Evolutionary conservation across 2,888 invertebrate genomes (phyloP).

Genomic region (Spisula subtruncata): DNA sequence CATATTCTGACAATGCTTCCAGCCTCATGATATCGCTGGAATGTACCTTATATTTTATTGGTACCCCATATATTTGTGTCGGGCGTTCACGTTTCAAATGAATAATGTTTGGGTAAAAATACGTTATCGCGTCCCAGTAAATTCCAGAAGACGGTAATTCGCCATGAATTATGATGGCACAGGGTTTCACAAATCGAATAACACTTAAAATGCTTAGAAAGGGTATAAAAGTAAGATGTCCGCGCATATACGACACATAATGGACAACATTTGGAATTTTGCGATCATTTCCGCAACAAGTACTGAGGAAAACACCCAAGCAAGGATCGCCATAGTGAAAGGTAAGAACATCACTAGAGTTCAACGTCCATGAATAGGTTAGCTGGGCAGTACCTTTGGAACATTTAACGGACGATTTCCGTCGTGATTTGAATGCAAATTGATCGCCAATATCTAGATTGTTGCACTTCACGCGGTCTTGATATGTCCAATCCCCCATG

Average conservation of each 20-base stretch:
- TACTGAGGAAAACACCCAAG: neutral
- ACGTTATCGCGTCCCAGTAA: constrained; percentile 13
- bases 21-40: constrained; percentile 33
- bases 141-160: neutral
- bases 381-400: neutral
- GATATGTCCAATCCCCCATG: neutral
- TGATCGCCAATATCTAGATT: neutral
- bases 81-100: constrained; percentile 14
- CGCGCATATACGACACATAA: constrained; percentile 28
- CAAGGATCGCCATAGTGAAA: neutral
- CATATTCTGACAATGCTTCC: constrained; percentile 28
- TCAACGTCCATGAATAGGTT: neutral
- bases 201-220: constrained; percentile 27
- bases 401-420: neutral
- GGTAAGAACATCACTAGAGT: neutral
- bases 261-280: constrained; percentile 31
- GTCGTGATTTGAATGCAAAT: neutral
- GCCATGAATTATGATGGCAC: constrained; percentile 29
- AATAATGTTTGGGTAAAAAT: constrained; percentile 32
- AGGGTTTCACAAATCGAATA: constrained; percentile 25
- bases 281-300: neutral
- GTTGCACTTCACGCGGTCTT: neutral
- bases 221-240: neutral
- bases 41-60: constrained; percentile 5
- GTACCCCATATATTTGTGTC: neutral